phyloP scores from a whole-genome alignment of 2,113 vertebrate species.

The Neolamprologus devosi region DNA sequence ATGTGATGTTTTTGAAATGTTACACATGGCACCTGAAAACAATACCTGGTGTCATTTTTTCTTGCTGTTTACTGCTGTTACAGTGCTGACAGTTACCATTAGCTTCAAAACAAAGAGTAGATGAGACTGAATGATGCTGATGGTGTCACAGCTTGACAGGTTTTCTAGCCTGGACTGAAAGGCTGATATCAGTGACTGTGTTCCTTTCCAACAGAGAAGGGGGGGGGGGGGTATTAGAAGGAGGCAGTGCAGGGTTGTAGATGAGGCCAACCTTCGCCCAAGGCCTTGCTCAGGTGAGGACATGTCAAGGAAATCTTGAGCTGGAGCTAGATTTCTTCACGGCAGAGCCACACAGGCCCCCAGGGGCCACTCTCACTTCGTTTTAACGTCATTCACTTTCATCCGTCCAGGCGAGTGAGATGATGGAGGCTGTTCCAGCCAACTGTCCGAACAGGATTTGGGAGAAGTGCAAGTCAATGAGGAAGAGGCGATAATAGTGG shows the following conservation, averaged over 20 bases:
- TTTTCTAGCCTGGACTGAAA: background rate
- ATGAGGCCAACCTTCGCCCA: background rate
- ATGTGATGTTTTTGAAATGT: background rate
- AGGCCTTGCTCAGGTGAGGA: slow-evolving; percentile 34
- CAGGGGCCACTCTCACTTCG: slow-evolving; percentile 6
- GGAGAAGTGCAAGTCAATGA: background rate
- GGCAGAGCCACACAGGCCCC: background rate
- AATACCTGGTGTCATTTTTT: background rate
- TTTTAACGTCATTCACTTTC: slow-evolving; percentile 15
- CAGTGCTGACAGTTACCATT: background rate
- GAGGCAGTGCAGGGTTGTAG: background rate
- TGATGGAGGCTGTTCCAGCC: slow-evolving; percentile 1
- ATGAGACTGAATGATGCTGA: background rate
- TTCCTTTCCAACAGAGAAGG: background rate
- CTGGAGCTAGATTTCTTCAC: background rate
- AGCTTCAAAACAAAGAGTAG: background rate
- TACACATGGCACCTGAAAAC: background rate
- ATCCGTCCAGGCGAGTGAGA: background rate
- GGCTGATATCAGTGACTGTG: background rate
- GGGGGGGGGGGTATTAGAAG: background rate
- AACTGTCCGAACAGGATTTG: background rate
- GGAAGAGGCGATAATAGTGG: background rate
- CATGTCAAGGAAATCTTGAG: background rate
- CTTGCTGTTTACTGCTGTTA: background rate
- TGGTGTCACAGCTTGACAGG: background rate